These are phyloP conservation scores for Beris chalybata DNA, from an alignment of 2,888 invertebrate genomes.

Conservation along the genomic window DNA sequence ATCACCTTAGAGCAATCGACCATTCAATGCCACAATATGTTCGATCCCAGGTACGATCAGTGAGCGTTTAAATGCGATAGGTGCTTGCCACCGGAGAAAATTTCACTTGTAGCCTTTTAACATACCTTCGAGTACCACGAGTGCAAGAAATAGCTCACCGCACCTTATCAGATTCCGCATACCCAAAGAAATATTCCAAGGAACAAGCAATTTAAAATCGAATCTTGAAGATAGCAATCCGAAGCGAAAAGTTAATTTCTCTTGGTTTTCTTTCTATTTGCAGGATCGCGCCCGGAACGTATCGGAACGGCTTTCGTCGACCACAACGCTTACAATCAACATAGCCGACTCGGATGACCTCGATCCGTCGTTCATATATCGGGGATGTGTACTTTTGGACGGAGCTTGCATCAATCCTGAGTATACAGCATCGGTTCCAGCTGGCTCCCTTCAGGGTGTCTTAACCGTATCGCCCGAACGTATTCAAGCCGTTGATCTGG, in stretches of 20 bases:
- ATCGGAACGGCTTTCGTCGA: conserved; percentile 75
- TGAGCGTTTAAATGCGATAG: no score
- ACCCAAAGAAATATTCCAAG: conserved; percentile 6
- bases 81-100: no score
- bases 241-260: conserved; percentile 8
- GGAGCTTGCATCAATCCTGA: conserved; percentile 87
- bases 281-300: conserved; percentile 85
- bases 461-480: conserved; percentile 83
- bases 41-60: no score
- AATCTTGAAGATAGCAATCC: no score
- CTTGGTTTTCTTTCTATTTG: conserved; percentile 34
- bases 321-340: conserved; percentile 81
- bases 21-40: no score
- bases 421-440: conserved; percentile 77
- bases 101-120: no score
- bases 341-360: conserved; percentile 89
- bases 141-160: no score
- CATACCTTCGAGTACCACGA: no score
- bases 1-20: no score
- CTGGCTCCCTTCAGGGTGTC: conserved; percentile 78
- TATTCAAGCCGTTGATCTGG: conserved; percentile 88
- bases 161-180: conserved; percentile 10
- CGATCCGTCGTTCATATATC: conserved; percentile 88
- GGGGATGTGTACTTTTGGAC: conserved; percentile 78
- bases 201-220: conserved; percentile 24